These are phyloP conservation scores for Hermodice carunculata DNA, from an alignment of 2,888 invertebrate genomes.

Conservation along the genomic window DNA sequence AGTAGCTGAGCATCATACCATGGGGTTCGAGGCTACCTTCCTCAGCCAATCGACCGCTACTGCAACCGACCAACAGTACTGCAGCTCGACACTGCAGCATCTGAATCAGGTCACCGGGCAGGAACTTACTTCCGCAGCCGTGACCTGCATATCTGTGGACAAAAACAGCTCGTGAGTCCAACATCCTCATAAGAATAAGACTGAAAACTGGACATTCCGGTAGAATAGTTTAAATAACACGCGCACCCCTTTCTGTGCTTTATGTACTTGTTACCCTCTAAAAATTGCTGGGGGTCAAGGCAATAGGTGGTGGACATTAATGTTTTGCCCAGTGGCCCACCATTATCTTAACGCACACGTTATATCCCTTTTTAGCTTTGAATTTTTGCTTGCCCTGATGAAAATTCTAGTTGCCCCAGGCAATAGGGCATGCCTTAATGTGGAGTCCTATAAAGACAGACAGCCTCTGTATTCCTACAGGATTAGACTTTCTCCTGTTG, in stretches of 20 bases:
- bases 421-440: no score
- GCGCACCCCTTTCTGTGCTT: no score
- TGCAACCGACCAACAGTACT: slow-evolving; percentile 81
- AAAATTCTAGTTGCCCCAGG: no score
- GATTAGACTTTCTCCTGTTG: no score
- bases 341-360: no score
- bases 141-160: slow-evolving; percentile 80
- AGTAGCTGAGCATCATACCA: slow-evolving; percentile 77
- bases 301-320: not conserved
- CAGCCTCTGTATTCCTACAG: no score
- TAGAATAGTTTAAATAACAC: not conserved
- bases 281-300: not conserved
- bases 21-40: slow-evolving; percentile 74
- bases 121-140: slow-evolving; percentile 80
- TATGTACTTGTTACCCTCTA: no score
- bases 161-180: not conserved
- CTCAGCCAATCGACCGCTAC: slow-evolving; percentile 75
- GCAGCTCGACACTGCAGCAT: slow-evolving; percentile 73
- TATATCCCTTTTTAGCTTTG: no score
- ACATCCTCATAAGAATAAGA: not conserved
- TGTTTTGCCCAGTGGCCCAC: no score
- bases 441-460: no score
- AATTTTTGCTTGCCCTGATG: no score
- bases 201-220: not conserved
- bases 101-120: slow-evolving; percentile 74